phyloP scores from a whole-genome alignment of 2,888 invertebrate species.

The Cataglyphis altisquamis region DNA sequence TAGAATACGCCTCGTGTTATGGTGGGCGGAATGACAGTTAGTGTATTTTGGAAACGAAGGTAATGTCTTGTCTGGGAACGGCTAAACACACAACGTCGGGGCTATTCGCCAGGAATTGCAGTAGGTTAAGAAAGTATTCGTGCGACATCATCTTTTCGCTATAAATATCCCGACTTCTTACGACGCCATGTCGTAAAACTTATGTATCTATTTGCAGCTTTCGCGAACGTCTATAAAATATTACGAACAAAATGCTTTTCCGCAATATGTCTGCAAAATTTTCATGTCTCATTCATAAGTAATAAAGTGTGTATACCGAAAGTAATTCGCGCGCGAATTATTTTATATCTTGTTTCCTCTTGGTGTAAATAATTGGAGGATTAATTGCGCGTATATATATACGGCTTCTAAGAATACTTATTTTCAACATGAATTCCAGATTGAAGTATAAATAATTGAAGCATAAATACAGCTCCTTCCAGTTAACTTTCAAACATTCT shows the following conservation, averaged over 20 bases:
- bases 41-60: conserved; percentile 82
- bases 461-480: background rate
- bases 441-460: conserved; percentile 50
- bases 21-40: conserved; percentile 68
- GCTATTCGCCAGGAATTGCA: conserved; percentile 69
- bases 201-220: conserved; percentile 7
- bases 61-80: conserved; percentile 77
- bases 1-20: background rate
- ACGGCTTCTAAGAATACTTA: conserved; percentile 43
- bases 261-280: background rate
- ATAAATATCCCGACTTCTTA: conserved; percentile 22
- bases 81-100: conserved; percentile 59
- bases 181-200: conserved; percentile 2
- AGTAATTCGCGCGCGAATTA: background rate
- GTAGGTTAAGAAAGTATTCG: conserved; percentile 37
- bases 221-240: conserved; percentile 2
- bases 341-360: background rate
- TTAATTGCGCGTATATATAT: conserved; percentile 42
- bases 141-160: conserved; percentile 31
- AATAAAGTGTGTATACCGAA: background rate
- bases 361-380: background rate
- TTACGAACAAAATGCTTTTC: background rate
- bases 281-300: background rate
- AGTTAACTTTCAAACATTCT: background rate
- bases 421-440: conserved; percentile 64